Percentiles rank a stretch among this genome's conserved stretches.
phyloP scores from a whole-genome alignment of 2,113 vertebrate genomes.

The Donacobius atricapilla region DNA sequence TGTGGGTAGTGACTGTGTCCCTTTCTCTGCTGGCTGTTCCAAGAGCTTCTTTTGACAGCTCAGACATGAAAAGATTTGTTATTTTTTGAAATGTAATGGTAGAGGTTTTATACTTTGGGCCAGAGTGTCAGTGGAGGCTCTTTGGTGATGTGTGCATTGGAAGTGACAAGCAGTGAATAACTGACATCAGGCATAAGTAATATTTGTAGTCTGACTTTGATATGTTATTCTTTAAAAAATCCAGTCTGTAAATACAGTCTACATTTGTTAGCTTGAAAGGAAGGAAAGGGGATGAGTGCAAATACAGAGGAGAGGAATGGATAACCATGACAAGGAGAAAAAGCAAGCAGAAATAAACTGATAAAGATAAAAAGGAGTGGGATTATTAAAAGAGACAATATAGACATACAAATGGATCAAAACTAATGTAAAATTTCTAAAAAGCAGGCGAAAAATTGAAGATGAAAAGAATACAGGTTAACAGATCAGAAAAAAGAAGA shows the following conservation, averaged over 20 bases:
- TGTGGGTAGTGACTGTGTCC: background rate
- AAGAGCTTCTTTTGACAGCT: slow-evolving; percentile 23
- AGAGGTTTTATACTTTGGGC: slow-evolving; percentile 3
- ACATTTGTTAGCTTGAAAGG: slow-evolving; percentile 12
- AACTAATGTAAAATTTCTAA: background rate
- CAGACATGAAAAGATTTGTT: slow-evolving; percentile 52
- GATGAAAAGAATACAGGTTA: background rate
- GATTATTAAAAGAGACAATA: background rate
- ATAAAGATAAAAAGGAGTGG: background rate
- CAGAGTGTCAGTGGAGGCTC: background rate
- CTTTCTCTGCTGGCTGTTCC: background rate
- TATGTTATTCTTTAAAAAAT: slow-evolving; percentile 56
- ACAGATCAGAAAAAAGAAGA: background rate
- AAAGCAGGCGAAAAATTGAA: background rate
- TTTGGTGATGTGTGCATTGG: background rate
- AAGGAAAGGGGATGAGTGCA: background rate
- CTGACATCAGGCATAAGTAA: slow-evolving; percentile 64
- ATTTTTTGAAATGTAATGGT: slow-evolving; percentile 22
- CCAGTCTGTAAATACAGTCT: slow-evolving; percentile 45
- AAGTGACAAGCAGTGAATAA: slow-evolving; percentile 63
- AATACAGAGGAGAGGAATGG: background rate
- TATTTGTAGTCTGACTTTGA: slow-evolving; percentile 38
- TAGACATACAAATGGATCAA: background rate
- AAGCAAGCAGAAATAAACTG: background rate
- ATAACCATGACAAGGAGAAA: background rate